Base-by-base conservation (phyloP, 2,888 invertebrate genomes). In the Agrenia bidenticulata region DNA sequence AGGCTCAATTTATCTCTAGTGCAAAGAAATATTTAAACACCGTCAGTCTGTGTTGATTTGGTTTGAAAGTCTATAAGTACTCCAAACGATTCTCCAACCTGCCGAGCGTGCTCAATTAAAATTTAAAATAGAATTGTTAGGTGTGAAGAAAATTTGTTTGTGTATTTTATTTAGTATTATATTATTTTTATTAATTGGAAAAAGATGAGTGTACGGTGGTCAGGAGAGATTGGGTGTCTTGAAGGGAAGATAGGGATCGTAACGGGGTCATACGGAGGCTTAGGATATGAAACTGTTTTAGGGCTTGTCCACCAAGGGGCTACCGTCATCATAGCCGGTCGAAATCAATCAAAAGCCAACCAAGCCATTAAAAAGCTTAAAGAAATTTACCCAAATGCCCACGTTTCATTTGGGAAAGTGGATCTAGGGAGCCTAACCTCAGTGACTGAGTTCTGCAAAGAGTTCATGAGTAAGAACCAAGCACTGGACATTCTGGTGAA, bases 191-290 rank as follows among this genome's bases (percentile, higher is more conserved):
- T n/a, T n/a, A n/a, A n/a, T n/a, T n/a, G n/a, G n/a, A n/a, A n/a
- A n/a, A n/a, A n/a, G n/a, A n/a, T n/a, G n/a, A n/a, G n/a, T n/a
- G n/a, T n/a, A n/a, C n/a, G n/a, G n/a, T n/a, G n/a, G n/a, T n/a
- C n/a, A n/a, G n/a, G n/a, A 49, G 58, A 58, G 11, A 58, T 58
- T 58, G 42, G 42, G 2, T 5, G 19, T 13, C 26, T 21, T 4
- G 23, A 7, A 4, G 77, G 76, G 5, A 71, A 75, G 72, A 79
- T 80, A 2, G 78, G 79, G 1, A 74, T 81, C 11, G 77, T 81
- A 39, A 82, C 82, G 2, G 82, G 82, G 11, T 80, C 80, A 4
- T 81, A 80, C 66, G 76, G 77, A 61, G 82, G 82, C 7, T 78
- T 82, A 49, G 82, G 82, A 2, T 78, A 78, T 64, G 79, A 79